Evolutionary conservation across 2,888 invertebrate species (phyloP).

Genomic region (Microdon myrmicae): DNA sequence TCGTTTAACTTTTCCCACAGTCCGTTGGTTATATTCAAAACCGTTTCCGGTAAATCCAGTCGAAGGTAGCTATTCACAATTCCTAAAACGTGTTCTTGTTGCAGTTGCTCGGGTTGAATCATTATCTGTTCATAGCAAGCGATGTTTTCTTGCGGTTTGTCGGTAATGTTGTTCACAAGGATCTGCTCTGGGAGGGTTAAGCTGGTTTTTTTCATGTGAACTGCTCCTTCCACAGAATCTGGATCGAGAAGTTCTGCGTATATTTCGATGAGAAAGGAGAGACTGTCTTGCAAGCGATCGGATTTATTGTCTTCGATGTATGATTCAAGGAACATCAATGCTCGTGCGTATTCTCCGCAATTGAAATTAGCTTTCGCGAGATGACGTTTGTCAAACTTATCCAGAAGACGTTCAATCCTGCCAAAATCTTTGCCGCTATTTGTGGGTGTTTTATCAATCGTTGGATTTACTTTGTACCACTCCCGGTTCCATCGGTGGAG

Average conservation of each 20-base stretch:
- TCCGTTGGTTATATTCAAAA: constrained; percentile 79
- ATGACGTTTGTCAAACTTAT: constrained; percentile 72
- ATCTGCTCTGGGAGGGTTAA: constrained; percentile 86
- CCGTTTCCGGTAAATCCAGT: constrained; percentile 87
- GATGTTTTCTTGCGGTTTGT: constrained; percentile 84
- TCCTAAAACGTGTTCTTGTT: constrained; percentile 70
- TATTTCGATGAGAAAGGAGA: constrained; percentile 78
- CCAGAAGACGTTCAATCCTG: constrained; percentile 63
- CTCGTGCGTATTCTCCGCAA: constrained; percentile 79
- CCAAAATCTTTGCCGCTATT: constrained; percentile 55
- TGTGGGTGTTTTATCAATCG: constrained; percentile 62
- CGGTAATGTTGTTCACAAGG: constrained; percentile 84
- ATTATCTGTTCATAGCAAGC: constrained; percentile 88
- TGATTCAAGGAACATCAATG: constrained; percentile 79
- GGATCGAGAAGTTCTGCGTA: constrained; percentile 90
- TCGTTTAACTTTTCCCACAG: constrained; percentile 72
- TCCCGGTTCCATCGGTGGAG: constrained; percentile 79
- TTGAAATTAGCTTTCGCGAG: constrained; percentile 80
- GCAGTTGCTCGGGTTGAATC: constrained; percentile 69
- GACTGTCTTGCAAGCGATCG: constrained; percentile 70
- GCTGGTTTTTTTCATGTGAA: constrained; percentile 78
- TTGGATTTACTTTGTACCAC: constrained; percentile 62
- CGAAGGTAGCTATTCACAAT: constrained; percentile 88
- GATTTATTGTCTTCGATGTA: constrained; percentile 72
- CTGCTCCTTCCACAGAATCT: constrained; percentile 86